Base-by-base conservation (phyloP, 2,113 vertebrate genomes). In the Probosciger aterrimus region DNA sequence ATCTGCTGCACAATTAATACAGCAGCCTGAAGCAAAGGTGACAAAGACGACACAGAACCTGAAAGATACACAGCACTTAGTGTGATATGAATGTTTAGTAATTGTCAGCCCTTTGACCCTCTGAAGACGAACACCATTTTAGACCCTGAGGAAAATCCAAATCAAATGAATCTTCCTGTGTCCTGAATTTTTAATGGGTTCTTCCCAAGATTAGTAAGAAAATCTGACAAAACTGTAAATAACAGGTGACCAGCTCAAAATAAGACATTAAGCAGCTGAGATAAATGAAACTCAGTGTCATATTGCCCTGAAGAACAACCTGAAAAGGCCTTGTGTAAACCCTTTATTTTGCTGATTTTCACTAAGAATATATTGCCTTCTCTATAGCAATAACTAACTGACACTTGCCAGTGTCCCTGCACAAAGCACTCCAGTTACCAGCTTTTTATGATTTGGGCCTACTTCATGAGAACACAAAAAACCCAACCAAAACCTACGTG, bases 31-130 rank as follows among this genome's bases (percentile, higher is more conserved):
- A 99, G 98, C 68, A 99, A 97, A 71, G 98, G 97, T 28, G 99
- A 98, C 79, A 99, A 50, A 4, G 98, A 99, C 2, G 98, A 98
- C 18, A 98, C 94, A 67, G 98, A 99, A 94, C 99, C 99, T 99
- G 96, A 43, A 94, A 93, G 89, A 86, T 4, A 82, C 77, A 73
- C 9, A 91, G n/a, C 7, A 75, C 41, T 77, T 47, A 75, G 20
- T 27, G 46, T 15, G 25, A 68, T 13, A 33, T 0, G 0, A 69
- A 57, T 10, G 3, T 47, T 93, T 25, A 60, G 37, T 25, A 70
- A 43, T 9, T 78, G 19, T 24, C 27, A 65, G 41, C 18, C n/a
- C 41, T 80, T 88, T n/a, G 67, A 90, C 31, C 4, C 14, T 70
- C 28, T 44, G 37, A 76, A 35, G 23, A 63, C 18, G 67, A 82